Evolutionary conservation across 2,113 vertebrate species (phyloP).

Genomic region (Tupaia tana): DNA sequence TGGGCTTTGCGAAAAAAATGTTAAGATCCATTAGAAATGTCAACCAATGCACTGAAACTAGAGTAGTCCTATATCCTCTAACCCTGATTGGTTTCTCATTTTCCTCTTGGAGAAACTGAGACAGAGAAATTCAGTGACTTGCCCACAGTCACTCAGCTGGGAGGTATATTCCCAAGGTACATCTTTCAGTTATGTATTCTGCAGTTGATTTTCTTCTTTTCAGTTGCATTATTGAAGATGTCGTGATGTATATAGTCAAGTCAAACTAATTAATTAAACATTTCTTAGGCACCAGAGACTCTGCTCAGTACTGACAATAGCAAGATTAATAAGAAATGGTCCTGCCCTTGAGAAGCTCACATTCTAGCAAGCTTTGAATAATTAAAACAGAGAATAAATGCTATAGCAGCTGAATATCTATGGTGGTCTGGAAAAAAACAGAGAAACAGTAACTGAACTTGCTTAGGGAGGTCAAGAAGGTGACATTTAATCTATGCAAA

Average conservation of each 20-base stretch:
- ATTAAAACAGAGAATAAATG: not conserved
- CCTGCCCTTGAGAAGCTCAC: constrained; percentile 53
- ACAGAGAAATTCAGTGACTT: not conserved
- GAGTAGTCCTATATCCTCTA: not conserved
- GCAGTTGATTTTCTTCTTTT: not conserved
- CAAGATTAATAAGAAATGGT: constrained; percentile 36
- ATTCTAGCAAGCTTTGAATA: constrained; percentile 9
- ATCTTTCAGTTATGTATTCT: not conserved
- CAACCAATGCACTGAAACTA: not conserved
- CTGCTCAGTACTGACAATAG: not conserved
- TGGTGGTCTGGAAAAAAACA: constrained; percentile 61
- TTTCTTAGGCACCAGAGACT: not conserved
- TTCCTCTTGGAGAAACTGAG: constrained; percentile 4
- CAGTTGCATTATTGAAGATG: not conserved
- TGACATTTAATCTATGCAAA: constrained; percentile 71
- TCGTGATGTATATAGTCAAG: not conserved
- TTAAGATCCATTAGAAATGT: not conserved
- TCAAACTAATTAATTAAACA: constrained; percentile 11
- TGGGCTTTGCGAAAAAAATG: not conserved
- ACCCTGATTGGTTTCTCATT: not conserved
- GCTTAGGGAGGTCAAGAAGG: constrained; percentile 65
- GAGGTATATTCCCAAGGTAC: not conserved
- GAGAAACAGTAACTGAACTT: not conserved
- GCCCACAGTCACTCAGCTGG: not conserved
- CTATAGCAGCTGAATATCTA: not conserved